Evolutionary conservation across 1,140 invertebrate species (phyloP), one percentile per base, ranked within the genome.

Genomic region (Brachionus calyciflorus): DNA sequence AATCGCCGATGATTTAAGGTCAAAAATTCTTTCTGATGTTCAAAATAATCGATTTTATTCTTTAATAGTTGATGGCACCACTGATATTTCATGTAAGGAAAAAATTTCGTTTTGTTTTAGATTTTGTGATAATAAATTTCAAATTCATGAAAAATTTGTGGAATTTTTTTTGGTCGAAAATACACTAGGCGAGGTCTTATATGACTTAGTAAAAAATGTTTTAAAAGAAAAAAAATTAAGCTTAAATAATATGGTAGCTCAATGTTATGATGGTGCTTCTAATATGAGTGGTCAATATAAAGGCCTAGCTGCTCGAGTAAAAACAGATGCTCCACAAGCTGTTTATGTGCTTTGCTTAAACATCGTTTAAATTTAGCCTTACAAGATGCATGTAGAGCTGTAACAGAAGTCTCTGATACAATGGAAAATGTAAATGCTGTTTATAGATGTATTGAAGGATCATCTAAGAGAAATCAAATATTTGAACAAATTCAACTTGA

Each of bases 361-460:
- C 40, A 69, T 48, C 37, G 24, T 5, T 30, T 69, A 37, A 69
- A 69, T 28, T 37, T 69, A 26, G 40, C 41, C n/a, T 21, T 69
- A 40, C 10, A 48, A 28, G 21, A 69, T 48, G 24, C 44, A 6
- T 69, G 41, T 17, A 30, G 6, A 9, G 21, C 17, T 49, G 30
- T 17, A 28, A 30, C 26, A 28, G 5, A 48, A 69, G 65, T 69
- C 49, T 33, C 17, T 19, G 49, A 69, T 17, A 48, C 41, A 3
- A 17, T 49, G n/a, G 65, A 24, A 17, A 30, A 24, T 28, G 65
- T 69, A n/a, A 48, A 48, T 28, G 48, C 65, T 6, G 21, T 69
- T 48, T 69, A 49, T 49, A 69, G 49, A 30, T 48, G 48, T 17
- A 48, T 69, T 69, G 65, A 49, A 69, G 65, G 44, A 4, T 69